Base-by-base conservation (phyloP, 2,888 invertebrate species). In the Lacanobia oleracea region DNA sequence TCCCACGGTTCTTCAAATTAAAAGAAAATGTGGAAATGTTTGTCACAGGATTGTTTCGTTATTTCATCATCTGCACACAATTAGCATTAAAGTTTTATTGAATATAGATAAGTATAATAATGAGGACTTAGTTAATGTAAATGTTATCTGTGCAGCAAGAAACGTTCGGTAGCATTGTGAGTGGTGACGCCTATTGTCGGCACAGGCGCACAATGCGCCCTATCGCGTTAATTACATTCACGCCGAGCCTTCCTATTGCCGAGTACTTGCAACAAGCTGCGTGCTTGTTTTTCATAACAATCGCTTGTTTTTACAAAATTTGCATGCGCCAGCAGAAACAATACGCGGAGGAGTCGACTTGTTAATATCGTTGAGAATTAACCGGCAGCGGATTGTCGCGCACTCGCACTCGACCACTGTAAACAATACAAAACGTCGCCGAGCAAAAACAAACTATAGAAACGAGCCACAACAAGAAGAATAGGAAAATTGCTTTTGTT, bases 401-500 rank as follows among this genome's bases (percentile, higher is more conserved):
- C 91, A 91, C 59, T 59, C 59, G 59, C 59, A 59, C 92, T 91
- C 91, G 89, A 87, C 89, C 91, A 93, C 94, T 93, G 92, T 94
- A 94, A 95, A 95, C 95, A 95, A 96, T 95, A 95, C 95, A 93
- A 95, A 95, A 95, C 94, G 93, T 90, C 88, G 88, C 88, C 88
- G 88, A 92, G 91, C 93, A 95, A 95, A 95, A 96, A 95, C 95
- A 93, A 95, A 94, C 95, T 94, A 93, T 93, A 93, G 89, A 92
- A 94, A 94, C 94, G 89, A 91, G 91, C 89, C 88, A 88, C 94
- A 96, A 95, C 94, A 95, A 95, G 95, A 95, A 96, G 94, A 95
- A 95, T 96, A 95, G 96, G 95, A 96, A 96, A 96, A 95, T 96
- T 95, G 93, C 94, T 95, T 95, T 95, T 94, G 94, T 95, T 94